Percentiles rank a stretch among this genome's conserved stretches.
Evolutionary conservation across 2,888 invertebrate species (phyloP).

Genomic region (Synergus laeviventris): DNA sequence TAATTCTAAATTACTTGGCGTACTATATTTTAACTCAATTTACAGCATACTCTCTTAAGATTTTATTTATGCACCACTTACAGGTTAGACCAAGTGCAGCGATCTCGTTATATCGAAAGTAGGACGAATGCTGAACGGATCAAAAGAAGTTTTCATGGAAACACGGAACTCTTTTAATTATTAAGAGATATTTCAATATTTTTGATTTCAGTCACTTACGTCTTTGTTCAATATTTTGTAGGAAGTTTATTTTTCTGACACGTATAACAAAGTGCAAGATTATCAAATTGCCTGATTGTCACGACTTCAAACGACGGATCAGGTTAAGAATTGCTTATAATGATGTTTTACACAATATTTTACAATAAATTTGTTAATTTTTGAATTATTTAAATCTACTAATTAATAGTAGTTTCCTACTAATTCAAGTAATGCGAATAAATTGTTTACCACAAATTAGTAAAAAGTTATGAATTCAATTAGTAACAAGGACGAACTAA

Average conservation of each 20-base stretch:
- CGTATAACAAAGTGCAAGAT: neutral
- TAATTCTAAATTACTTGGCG: neutral
- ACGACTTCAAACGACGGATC: neutral
- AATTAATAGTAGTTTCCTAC: too few species aligned
- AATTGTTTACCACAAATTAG: too few species aligned
- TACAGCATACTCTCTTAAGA: conserved; percentile 10
- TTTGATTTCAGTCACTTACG: neutral
- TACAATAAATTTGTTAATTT: too few species aligned
- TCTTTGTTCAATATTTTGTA: neutral
- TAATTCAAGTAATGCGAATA: too few species aligned
- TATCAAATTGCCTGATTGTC: neutral
- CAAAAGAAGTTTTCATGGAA: conserved; percentile 11
- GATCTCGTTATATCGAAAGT: conserved; percentile 37
- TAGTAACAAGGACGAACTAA: too few species aligned
- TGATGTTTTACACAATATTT: too few species aligned
- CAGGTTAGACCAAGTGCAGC: conserved; percentile 32
- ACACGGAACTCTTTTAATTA: neutral
- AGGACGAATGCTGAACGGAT: conserved; percentile 12
- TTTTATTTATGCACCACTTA: conserved; percentile 35
- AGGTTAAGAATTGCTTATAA: neutral
- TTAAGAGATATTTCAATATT: neutral
- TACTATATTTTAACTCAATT: conserved; percentile 19
- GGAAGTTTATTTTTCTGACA: conserved; percentile 2
- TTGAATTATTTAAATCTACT: too few species aligned
- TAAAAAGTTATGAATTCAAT: too few species aligned